Conservation (phyloP, 2,113 vertebrate species). For the Phalacrocorax brasilianus region DNA sequence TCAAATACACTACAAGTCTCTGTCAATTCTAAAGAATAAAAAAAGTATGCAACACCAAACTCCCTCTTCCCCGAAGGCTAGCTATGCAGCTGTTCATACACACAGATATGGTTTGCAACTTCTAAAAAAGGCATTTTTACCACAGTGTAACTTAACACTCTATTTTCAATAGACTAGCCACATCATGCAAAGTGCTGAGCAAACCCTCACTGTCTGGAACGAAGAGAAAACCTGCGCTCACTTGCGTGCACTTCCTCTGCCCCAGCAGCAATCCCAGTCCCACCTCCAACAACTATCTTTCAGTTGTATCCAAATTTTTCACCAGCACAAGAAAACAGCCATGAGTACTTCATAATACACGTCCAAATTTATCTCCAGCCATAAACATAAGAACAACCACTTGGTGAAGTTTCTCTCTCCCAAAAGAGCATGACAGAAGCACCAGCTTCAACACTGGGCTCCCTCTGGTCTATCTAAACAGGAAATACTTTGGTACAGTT, state of each 20-base stretch:
- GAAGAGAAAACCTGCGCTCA: neutral
- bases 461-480: neutral
- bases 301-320: neutral
- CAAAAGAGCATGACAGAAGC: neutral
- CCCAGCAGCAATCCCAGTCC: neutral
- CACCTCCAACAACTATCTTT: neutral
- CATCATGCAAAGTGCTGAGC: neutral
- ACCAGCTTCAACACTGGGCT: neutral
- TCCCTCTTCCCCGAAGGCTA: neutral
- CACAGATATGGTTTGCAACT: neutral
- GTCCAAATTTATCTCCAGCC: neutral
- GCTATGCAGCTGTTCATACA: neutral
- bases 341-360: neutral
- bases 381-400: neutral
- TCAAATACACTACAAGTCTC: neutral
- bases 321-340: neutral
- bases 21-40: neutral
- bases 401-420: neutral
- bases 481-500: neutral
- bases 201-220: neutral
- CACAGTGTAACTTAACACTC: neutral
- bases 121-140: conserved; percentile 52
- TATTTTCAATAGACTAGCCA: neutral
- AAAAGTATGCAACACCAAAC: neutral
- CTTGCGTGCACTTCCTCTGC: accelerated